Evolutionary conservation across 2,888 invertebrate species (phyloP).

Genomic region (Zaprionus lineosus): DNA sequence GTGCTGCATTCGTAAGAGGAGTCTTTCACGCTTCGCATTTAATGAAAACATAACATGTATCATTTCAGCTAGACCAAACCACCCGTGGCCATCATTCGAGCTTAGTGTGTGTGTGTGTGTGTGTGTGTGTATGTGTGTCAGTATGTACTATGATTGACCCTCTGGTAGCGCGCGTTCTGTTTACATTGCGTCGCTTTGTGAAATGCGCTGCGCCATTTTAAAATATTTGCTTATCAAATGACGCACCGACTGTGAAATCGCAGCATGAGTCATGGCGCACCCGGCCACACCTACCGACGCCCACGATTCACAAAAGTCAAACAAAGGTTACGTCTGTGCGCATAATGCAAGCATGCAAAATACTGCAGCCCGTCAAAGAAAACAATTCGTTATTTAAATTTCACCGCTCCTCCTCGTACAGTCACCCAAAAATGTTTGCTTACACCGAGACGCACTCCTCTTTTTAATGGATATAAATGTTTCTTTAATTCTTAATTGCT

Average conservation of each 20-base stretch:
- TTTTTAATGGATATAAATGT: too few relatives aligned
- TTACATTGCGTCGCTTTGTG: conserved; percentile 24
- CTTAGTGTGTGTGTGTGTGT: conserved; percentile 1
- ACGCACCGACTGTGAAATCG: conserved; percentile 31
- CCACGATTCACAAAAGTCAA: conserved; percentile 36
- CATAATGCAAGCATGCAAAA: conserved; percentile 47
- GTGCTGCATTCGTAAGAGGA: not conserved
- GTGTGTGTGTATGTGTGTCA: too few relatives aligned
- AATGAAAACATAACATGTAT: conserved; percentile 37
- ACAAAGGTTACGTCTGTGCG: conserved; percentile 50
- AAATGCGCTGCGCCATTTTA: conserved; percentile 23
- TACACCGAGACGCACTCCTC: too few relatives aligned
- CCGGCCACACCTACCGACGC: not conserved
- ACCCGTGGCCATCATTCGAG: too few relatives aligned
- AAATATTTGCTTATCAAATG: conserved; percentile 53
- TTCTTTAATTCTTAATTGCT: too few relatives aligned
- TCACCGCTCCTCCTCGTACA: not conserved
- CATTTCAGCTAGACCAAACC: conserved; percentile 1
- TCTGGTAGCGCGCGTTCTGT: conserved; percentile 15
- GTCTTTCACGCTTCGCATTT: conserved; percentile 14
- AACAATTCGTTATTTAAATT: not conserved
- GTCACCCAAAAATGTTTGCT: too few relatives aligned
- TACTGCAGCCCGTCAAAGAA: not conserved
- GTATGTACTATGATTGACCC: conserved; percentile 20
- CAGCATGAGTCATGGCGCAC: conserved; percentile 1